These are phyloP conservation scores for Castor canadensis DNA, from an alignment of 2,113 vertebrate species.

Conservation along the genomic window DNA sequence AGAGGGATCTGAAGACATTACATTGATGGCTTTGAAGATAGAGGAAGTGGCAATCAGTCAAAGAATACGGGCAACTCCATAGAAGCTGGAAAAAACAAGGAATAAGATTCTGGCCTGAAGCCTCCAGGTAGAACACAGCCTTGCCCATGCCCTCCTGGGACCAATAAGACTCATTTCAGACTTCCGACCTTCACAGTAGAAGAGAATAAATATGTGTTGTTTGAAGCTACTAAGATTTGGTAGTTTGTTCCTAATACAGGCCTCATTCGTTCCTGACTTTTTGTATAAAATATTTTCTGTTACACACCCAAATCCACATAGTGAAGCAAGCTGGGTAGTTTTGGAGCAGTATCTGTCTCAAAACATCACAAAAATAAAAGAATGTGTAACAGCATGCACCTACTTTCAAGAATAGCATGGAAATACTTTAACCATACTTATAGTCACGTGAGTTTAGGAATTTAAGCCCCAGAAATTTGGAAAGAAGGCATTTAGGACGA, in stretches of 20 bases:
- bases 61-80: background rate
- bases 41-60: background rate
- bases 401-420: background rate
- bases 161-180: background rate
- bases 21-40: background rate
- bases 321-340: background rate
- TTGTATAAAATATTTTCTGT: background rate
- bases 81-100: background rate
- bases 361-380: constrained; percentile 31
- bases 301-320: background rate
- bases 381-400: background rate
- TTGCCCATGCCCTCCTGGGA: background rate
- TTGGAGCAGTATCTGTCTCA: background rate
- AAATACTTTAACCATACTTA: background rate
- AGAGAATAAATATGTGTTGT: background rate
- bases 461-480: background rate
- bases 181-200: background rate
- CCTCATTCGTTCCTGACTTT: background rate
- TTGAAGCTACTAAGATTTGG: background rate
- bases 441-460: background rate
- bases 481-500: background rate
- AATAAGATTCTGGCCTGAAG: background rate
- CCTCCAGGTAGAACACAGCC: background rate
- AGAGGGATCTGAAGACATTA: background rate
- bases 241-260: background rate